Evolutionary conservation across 2,113 vertebrate genomes (phyloP), one percentile per base, ranked within the genome.

Genomic region (Gymnocephalus cernua): DNA sequence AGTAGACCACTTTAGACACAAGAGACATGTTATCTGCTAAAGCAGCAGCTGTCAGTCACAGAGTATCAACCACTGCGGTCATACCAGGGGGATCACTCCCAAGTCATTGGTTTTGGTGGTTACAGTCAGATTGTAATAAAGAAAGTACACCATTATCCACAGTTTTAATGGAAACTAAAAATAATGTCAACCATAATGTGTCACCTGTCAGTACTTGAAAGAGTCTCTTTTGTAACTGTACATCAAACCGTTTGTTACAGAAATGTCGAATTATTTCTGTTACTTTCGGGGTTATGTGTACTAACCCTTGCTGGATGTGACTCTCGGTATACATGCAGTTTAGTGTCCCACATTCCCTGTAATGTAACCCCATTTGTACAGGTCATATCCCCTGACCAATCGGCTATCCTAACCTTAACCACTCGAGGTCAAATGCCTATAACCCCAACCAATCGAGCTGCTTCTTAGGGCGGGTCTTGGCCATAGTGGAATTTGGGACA

Each of bases 1-100:
- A 97, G 98, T 96, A 62, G 3, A 61, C 23, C 35, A 14, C 0
- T 61, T 48, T 38, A 59, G 21, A 71, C 27, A 29, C 0, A 7
- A 38, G 21, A 56, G 3, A 23, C 74, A 57, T 51, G 1, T 47
- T 48, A 44, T 51, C 2, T 14, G 19, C 10, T 29, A 6, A 14
- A 21, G 14, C 32, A 63, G 29, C 62, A 62, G 47, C 41, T 69
- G 62, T 32, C 62, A 27, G 4, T 27, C 14, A 12, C 18, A 15
- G 45, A 51, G 59, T 19, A 44, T 27, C 38, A 64, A 32, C 41
- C 51, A 23, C 66, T 35, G 62, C 61, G 56, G 69, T 71, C 51
- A 65, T 4, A 25, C 63, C 57, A 27, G 18, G 3, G 70, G 63
- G 48, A 69, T 63, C 25, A 21, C 11, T 35, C 45, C 19, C 0